Base-by-base conservation (phyloP, 2,888 invertebrate genomes). In the Trichogramma dendrolimi region DNA sequence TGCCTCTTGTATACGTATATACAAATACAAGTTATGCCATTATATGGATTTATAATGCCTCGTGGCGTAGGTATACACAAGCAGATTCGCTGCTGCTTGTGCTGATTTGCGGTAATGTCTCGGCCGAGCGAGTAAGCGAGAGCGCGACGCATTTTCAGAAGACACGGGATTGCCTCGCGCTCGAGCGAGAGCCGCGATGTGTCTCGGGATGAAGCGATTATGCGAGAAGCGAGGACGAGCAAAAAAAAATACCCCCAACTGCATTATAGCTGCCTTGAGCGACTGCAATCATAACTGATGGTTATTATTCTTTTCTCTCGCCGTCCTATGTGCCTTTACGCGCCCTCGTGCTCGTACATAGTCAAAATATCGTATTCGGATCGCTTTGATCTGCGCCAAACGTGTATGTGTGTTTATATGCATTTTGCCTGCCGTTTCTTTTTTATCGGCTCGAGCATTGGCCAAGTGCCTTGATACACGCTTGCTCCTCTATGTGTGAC, bases 131-230 rank as follows among this genome's bases (percentile, higher is more conserved):
- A 4, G n/a, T 42, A n/a, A 41, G 48, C 54, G 54, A 55, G 51
- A 51, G 39, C 48, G 14, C 8, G 14, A 43, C 27, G 11, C 43
- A 14, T 43, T 27, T 27, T 27, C 27, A 27, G 8, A 39, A 27
- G 43, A 51, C 48, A 38, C 27, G 8, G 41, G 51, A 47, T 49
- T 46, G 49, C 56, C 27, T 27, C 27, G 27, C 27, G 27, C 27
- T 27, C 27, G 27, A 27, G 27, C 27, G 27, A 27, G 27, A 27
- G 42, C 42, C 14, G 54, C 42, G 60, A 58, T 27, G 56, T 55
- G 50, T 59, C 57, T 56, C 55, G 14, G 62, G 55, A 65, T 65
- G 60, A 65, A 65, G 65, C 65, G 60, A 62, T 65, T 65, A 60
- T 48, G 48, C 48, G 58, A 51, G 8, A 27, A 27, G 55, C 58